Conservation (phyloP, 2,797 vertebrate species). For the Pelochelys cantorii region DNA sequence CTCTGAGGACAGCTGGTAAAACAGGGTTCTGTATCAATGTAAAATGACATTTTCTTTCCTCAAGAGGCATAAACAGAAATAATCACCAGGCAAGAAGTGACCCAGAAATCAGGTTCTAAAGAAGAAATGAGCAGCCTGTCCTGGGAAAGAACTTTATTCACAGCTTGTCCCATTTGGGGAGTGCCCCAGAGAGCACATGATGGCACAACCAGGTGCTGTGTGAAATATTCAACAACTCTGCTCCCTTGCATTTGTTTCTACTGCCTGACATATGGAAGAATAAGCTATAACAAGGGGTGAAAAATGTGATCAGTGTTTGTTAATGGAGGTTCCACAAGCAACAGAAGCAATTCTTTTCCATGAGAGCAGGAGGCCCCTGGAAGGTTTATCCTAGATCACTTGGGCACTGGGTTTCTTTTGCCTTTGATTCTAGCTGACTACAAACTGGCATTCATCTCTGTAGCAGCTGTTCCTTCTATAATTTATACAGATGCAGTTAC, state of each 20-base stretch:
- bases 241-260: constrained; percentile 42
- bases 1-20: too few species aligned
- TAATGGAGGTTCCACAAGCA: constrained; percentile 43
- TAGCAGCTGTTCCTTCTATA: constrained; percentile 48
- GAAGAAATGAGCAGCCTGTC: background rate
- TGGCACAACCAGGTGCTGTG: background rate
- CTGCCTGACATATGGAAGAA: constrained; percentile 52
- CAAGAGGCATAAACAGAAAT: background rate
- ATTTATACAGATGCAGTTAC: too few species aligned
- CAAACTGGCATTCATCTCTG: constrained; percentile 34
- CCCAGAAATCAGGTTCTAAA: background rate
- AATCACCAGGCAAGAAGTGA: background rate
- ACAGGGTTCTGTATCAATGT: too few species aligned
- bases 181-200: background rate
- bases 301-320: constrained; percentile 61
- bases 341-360: constrained; percentile 1
- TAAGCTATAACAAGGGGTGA: constrained; percentile 47
- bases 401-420: constrained; percentile 38
- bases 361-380: constrained; percentile 12
- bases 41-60: too few species aligned
- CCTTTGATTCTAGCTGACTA: constrained; percentile 31
- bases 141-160: constrained; percentile 33
- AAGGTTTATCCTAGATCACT: constrained; percentile 31
- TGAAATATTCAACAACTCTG: constrained; percentile 42
- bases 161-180: background rate